Evolutionary conservation across 2,113 vertebrate species (phyloP).

Genomic region (Antigone vipio): DNA sequence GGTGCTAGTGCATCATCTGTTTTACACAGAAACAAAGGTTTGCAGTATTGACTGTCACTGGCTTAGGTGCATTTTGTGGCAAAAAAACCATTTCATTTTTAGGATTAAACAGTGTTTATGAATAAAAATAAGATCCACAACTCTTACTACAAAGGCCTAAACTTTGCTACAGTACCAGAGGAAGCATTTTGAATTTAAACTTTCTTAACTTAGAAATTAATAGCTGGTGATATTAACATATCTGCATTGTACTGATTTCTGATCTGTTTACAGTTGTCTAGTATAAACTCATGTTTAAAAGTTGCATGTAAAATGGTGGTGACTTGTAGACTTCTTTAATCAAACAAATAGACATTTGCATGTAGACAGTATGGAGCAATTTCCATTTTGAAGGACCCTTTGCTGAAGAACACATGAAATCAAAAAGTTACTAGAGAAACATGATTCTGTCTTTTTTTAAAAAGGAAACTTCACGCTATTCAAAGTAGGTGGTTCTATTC

Average conservation of each 20-base stretch:
- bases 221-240: not conserved
- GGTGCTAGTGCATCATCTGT: not conserved
- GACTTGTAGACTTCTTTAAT: not conserved
- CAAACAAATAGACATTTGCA: not conserved
- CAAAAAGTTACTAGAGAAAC: not conserved
- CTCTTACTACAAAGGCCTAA: not conserved
- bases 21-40: not conserved
- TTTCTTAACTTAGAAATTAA: not conserved
- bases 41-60: not conserved
- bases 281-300: not conserved
- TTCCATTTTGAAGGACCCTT: not conserved
- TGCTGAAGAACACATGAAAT: not conserved
- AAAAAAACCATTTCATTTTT: not conserved
- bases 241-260: not conserved
- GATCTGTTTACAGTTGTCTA: not conserved
- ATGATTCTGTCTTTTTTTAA: not conserved
- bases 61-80: not conserved
- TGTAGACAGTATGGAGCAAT: not conserved
- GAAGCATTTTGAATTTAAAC: not conserved
- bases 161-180: not conserved
- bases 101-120: not conserved
- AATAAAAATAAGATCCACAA: not conserved
- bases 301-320: not conserved
- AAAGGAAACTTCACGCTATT: not conserved
- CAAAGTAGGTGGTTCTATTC: not conserved